Evolutionary conservation across 2,797 vertebrate genomes (phyloP).

Genomic region (Micrastur ruficollis): DNA sequence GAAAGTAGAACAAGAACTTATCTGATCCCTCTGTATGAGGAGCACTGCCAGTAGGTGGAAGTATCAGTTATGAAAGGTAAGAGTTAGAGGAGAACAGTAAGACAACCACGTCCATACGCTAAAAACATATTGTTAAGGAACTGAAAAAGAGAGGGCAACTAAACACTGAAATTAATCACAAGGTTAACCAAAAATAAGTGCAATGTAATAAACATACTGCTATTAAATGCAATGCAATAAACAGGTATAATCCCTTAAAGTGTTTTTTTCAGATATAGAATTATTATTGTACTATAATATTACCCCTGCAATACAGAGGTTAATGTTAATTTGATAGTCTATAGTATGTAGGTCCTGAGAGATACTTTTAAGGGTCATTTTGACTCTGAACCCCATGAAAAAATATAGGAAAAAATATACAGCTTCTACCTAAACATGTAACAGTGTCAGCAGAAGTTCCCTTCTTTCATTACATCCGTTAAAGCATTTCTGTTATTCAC

Average conservation of each 20-base stretch:
- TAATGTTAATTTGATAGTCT: background rate
- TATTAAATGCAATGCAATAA: background rate
- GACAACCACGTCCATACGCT: background rate
- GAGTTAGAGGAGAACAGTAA: background rate
- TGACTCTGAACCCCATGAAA: background rate
- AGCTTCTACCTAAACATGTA: background rate
- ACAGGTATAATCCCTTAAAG: background rate
- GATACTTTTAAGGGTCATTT: background rate
- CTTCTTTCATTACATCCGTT: rapidly evolving
- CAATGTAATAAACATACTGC: background rate
- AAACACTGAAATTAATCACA: background rate
- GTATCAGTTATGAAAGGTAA: background rate
- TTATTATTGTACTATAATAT: too few species aligned
- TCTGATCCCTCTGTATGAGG: background rate
- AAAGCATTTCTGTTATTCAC: background rate
- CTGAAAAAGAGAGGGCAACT: background rate
- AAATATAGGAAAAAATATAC: background rate
- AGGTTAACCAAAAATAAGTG: background rate
- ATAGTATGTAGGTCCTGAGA: background rate
- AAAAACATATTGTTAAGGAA: background rate
- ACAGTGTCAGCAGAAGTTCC: background rate
- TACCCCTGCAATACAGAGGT: background rate
- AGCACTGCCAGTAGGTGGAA: background rate
- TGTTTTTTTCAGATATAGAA: background rate
- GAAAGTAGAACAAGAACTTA: background rate